Conservation (phyloP, 2,888 invertebrate genomes). For the Epinotia nisella region DNA sequence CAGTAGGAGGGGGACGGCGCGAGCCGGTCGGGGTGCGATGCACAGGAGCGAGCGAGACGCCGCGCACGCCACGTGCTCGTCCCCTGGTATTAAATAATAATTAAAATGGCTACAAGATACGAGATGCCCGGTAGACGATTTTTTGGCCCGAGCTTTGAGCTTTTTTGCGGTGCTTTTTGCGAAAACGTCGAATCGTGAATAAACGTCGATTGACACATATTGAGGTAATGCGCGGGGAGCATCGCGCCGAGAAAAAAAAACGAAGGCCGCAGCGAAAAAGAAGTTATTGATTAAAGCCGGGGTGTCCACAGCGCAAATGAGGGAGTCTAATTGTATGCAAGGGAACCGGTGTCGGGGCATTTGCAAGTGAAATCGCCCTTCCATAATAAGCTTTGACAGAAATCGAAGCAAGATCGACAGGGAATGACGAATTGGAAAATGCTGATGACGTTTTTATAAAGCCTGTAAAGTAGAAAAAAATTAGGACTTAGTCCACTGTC, state of each 20-base stretch:
- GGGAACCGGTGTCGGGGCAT: constrained; percentile 59
- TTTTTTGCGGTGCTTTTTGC: constrained; percentile 81
- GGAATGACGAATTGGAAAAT: constrained; percentile 7
- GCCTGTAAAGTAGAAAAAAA: not conserved
- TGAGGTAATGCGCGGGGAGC: constrained; percentile 80
- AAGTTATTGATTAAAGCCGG: constrained; percentile 84
- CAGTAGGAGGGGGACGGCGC: constrained; percentile 69
- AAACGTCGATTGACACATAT: constrained; percentile 79
- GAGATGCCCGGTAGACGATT: constrained; percentile 83
- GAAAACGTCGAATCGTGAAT: constrained; percentile 68
- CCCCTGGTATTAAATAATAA: constrained; percentile 85
- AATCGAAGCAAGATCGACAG: constrained; percentile 28
- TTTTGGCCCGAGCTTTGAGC: constrained; percentile 81
- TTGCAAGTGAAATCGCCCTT: constrained; percentile 39
- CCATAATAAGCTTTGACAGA: constrained; percentile 9
- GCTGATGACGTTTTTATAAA: not conserved
- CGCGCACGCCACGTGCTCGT: constrained; percentile 82
- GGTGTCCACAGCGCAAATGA: constrained; percentile 84
- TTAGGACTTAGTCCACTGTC: not conserved
- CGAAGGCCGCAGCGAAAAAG: constrained; percentile 84
- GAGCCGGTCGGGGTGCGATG: constrained; percentile 55
- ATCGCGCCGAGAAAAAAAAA: constrained; percentile 83
- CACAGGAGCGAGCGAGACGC: constrained; percentile 62
- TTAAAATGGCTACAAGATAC: constrained; percentile 85
- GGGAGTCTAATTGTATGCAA: constrained; percentile 84